Conservation (phyloP, 2,797 vertebrate species). For the Odontamblyopus lacepedii region DNA sequence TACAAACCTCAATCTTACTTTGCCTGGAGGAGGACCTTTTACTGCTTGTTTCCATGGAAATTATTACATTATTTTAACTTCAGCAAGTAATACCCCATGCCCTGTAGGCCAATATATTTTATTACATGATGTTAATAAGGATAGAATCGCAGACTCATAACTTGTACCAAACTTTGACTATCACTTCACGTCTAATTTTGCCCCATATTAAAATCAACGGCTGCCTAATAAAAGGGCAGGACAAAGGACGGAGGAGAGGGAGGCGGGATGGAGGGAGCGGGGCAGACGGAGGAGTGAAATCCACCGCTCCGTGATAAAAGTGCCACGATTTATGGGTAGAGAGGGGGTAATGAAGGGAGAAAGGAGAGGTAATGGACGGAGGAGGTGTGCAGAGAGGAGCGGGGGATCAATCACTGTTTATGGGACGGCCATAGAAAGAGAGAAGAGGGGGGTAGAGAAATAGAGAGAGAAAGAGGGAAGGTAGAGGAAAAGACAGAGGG, state of each 20-base stretch:
- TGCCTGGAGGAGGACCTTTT: too few relatives aligned
- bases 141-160: not conserved
- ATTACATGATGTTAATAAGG: not conserved
- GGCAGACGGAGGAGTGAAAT: not conserved
- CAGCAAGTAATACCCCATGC: too few relatives aligned
- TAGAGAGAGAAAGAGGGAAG: too few relatives aligned
- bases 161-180: not conserved
- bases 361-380: slow-evolving; percentile 9
- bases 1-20: too few relatives aligned
- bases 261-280: not conserved
- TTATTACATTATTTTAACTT: too few relatives aligned
- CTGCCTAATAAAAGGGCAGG: not conserved
- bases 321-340: not conserved
- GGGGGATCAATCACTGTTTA: slow-evolving; percentile 12
- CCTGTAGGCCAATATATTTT: too few relatives aligned
- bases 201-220: not conserved
- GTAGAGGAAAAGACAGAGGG: not conserved
- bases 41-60: too few relatives aligned
- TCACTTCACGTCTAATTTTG: not conserved
- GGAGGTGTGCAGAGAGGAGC: slow-evolving; percentile 19
- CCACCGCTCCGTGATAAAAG: slow-evolving; percentile 1
- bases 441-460: not conserved
- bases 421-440: not conserved
- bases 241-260: not conserved
- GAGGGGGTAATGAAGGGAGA: slow-evolving; percentile 12